Conservation (phyloP, 2,888 invertebrate genomes). For the Argynnis bischoffii region DNA sequence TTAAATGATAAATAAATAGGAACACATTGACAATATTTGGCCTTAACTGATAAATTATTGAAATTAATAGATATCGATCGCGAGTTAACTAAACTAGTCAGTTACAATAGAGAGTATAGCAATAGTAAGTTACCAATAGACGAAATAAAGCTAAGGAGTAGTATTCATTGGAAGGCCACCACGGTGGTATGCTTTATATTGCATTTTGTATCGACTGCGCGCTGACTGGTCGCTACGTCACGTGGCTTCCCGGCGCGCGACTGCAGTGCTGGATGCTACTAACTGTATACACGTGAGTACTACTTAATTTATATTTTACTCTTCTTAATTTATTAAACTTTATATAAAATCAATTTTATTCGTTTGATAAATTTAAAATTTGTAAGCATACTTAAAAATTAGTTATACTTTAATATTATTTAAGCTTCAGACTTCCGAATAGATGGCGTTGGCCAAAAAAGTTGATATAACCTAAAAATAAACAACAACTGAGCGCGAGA, state of each 20-base stretch:
- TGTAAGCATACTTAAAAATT: no score
- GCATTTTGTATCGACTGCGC: constrained; percentile 82
- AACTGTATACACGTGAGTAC: constrained; percentile 86
- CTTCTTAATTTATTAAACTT: neutral
- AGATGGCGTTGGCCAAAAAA: no score
- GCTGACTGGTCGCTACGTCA: constrained; percentile 83
- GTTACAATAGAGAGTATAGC: constrained; percentile 53
- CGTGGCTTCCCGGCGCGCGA: constrained; percentile 83
- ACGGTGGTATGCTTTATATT: constrained; percentile 81
- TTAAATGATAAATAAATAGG: constrained; percentile 29
- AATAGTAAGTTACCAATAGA: constrained; percentile 73
- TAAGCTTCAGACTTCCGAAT: no score
- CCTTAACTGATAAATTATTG: constrained; percentile 43
- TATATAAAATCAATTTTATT: no score
- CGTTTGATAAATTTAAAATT: no score
- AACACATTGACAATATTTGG: constrained; percentile 52
- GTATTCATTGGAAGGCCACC: constrained; percentile 66
- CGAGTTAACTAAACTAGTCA: constrained; percentile 68
- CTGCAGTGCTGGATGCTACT: constrained; percentile 86
- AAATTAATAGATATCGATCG: constrained; percentile 44
- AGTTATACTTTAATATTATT: no score
- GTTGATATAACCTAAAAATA: no score
- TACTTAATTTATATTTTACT: constrained; percentile 36
- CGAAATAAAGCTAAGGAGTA: constrained; percentile 51
- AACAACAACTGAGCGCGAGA: no score